Evolutionary conservation across 2,113 vertebrate genomes (phyloP).

Genomic region (Salvator merianae): DNA sequence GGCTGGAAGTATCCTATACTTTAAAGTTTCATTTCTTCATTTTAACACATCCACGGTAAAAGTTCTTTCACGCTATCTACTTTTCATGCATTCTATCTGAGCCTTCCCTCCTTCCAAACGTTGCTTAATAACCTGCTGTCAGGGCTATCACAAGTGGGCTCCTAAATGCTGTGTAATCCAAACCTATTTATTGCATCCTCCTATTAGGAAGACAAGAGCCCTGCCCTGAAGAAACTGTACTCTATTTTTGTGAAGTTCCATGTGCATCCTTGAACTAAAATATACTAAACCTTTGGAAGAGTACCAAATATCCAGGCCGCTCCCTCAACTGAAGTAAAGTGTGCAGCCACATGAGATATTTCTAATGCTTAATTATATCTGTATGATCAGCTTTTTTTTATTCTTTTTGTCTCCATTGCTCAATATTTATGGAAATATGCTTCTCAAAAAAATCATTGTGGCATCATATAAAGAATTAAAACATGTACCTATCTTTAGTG

Average conservation of each 20-base stretch:
- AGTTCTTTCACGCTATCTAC: neutral
- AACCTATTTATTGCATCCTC: neutral
- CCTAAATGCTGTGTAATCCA: neutral
- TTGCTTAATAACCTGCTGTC: slow-evolving; percentile 6
- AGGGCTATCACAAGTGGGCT: neutral
- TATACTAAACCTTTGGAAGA: neutral
- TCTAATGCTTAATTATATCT: neutral
- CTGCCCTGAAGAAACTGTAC: neutral
- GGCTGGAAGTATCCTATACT: neutral
- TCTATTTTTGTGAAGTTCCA: neutral
- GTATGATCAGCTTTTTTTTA: neutral
- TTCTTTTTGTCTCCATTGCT: neutral
- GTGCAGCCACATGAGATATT: neutral
- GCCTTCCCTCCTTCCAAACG: neutral
- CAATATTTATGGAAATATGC: neutral
- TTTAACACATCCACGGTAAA: neutral
- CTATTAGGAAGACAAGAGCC: neutral
- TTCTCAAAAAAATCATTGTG: neutral
- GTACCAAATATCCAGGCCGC: neutral
- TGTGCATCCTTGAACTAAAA: neutral
- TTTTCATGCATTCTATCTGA: neutral
- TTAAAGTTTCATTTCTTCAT: neutral
- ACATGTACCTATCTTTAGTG: neutral
- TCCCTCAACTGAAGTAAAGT: neutral
- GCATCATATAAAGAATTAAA: neutral